Evolutionary conservation across 1,140 invertebrate genomes (phyloP).

Genomic region (Saccostrea glomerata): DNA sequence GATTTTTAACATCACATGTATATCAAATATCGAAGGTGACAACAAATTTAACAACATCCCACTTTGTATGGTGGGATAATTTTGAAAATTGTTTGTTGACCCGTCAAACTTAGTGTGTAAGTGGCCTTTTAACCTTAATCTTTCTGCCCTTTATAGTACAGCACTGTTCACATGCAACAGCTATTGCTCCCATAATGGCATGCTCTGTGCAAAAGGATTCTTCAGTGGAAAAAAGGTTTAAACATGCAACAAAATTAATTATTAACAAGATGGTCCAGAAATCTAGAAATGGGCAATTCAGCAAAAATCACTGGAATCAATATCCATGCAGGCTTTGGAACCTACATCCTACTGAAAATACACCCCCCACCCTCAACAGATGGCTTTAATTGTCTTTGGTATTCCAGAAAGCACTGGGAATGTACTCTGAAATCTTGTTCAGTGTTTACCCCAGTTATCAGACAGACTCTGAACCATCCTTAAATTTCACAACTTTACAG

Average conservation of each 20-base stretch:
- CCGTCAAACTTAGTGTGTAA: background rate
- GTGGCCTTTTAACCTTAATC: background rate
- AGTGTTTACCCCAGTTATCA: background rate
- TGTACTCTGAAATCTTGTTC: background rate
- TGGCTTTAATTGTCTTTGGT: background rate
- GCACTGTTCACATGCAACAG: background rate
- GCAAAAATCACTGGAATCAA: too few relatives aligned
- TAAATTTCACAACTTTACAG: slow-evolving; percentile 21
- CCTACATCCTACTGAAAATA: background rate
- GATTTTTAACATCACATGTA: background rate
- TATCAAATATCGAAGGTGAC: background rate
- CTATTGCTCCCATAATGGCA: background rate
- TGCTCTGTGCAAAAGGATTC: background rate
- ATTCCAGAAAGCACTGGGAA: background rate
- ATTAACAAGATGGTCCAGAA: background rate
- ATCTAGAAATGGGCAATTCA: background rate
- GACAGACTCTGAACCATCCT: background rate
- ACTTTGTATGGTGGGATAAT: background rate
- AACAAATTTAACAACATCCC: background rate
- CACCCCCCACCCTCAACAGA: background rate
- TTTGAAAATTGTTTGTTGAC: background rate
- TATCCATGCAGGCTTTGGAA: background rate
- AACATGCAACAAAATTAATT: background rate
- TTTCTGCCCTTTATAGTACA: background rate
- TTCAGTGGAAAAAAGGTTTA: background rate